A percentile compares a stretch with the other conserved stretches of the same genome.
phyloP scores from a whole-genome alignment of 2,888 invertebrate species.

The Capitulum mitella region DNA sequence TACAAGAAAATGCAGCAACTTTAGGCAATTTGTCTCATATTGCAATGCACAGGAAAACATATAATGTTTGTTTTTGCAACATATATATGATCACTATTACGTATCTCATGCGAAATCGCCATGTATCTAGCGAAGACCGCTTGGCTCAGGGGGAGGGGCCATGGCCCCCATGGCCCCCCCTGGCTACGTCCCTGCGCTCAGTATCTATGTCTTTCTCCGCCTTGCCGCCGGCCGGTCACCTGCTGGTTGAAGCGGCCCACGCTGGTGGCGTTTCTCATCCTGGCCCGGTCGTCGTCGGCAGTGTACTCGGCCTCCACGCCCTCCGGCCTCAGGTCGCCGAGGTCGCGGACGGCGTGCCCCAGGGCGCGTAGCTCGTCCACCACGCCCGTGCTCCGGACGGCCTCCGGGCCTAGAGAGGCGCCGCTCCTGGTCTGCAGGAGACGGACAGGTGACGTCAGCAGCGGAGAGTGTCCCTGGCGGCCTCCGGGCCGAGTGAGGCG shows the following conservation, averaged over 20 bases:
- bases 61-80: no score
- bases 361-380: neutral
- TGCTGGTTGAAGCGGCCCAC: constrained; percentile 7
- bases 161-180: no score
- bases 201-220: no score
- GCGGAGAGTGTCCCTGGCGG: neutral
- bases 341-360: neutral
- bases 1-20: no score
- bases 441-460: no score
- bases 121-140: no score
- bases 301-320: neutral
- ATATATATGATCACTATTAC: no score
- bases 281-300: neutral
- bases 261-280: neutral
- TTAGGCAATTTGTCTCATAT: no score
- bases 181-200: no score
- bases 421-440: neutral
- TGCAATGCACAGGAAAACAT: no score
- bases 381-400: neutral
- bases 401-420: constrained; percentile 5
- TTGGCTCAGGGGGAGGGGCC: no score
- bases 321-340: neutral
- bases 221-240: neutral
- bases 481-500: constrained; percentile 1
- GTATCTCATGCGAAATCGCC: no score